Base-by-base conservation (phyloP, 2,888 invertebrate genomes). In the Agrotis segetum region DNA sequence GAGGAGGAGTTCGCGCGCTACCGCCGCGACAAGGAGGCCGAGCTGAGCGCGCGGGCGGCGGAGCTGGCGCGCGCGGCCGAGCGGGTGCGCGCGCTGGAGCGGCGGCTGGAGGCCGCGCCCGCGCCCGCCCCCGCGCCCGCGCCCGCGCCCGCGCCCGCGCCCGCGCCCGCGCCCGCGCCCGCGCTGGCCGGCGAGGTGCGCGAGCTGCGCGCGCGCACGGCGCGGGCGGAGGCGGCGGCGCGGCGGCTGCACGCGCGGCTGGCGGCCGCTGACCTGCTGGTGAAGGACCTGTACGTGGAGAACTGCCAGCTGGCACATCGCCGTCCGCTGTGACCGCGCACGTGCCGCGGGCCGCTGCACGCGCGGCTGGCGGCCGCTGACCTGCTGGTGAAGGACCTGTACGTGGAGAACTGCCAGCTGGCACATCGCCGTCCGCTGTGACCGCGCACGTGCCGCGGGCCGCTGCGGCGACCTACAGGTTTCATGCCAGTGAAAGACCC, bases 251-350 rank as follows among this genome's bases (percentile, higher is more conserved):
- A 21, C 91, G 97, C 98, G 87, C 97, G 97, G 81, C 95, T 98
- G 71, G 97, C 97, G 52, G 97, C 97, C 87, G 97, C 98, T 19
- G 98, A 98, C 92, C 91, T 98, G 86, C 96, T 98, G 59, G 97
- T 98, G 29, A 98, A 98, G 94, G 98, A 98, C 88, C 96, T 99
- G 76, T 98, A 98, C 93, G 97, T 98, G 64, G 98, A 98, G 94
- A 98, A 98, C 95, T 97, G 98, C 67, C 97, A 98, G 91, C 96
- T 98, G 67, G 89, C 89, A 82, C 88, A 85, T 65, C 84, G 87
- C 47, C 85, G 84, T 69, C 78, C 87, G 79, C 87, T 88, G 74
- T 90, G 89, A 91, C 76, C 5, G 4, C 44, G 24, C 13, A 1
- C 4, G 3, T n/a, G 24, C 1, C 21, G 49, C 19, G 13, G 7